These are phyloP conservation scores for Nebria ingens DNA, from an alignment of 1,140 invertebrate genomes.

Conservation along the genomic window DNA sequence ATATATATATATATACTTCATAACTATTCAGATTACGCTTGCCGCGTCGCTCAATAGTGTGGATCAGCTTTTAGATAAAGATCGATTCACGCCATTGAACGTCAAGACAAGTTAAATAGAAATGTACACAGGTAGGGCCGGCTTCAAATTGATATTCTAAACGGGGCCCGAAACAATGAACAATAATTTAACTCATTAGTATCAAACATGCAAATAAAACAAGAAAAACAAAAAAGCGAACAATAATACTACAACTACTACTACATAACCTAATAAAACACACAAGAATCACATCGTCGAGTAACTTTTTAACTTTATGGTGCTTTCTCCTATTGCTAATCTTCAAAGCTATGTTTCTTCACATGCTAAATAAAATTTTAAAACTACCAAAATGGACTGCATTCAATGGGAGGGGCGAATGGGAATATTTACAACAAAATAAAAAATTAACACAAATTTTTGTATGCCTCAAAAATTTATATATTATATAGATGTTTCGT, in stretches of 20 bases:
- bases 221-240: slow-evolving; percentile 3
- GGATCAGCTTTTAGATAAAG: too few species aligned
- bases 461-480: slow-evolving; percentile 32
- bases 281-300: slow-evolving; percentile 15
- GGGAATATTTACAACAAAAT: slow-evolving; percentile 23
- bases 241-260: not conserved
- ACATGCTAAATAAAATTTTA: too few species aligned
- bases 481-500: slow-evolving; percentile 27
- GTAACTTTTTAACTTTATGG: slow-evolving; percentile 26
- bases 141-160: not conserved
- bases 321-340: slow-evolving; percentile 35
- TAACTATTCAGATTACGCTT: too few species aligned
- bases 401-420: slow-evolving; percentile 30
- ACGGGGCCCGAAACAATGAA: slow-evolving; percentile 20
- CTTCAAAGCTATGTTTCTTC: slow-evolving; percentile 31
- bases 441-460: slow-evolving; percentile 29
- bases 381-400: slow-evolving; percentile 31
- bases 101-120: not conserved
- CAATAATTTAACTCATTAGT: slow-evolving; percentile 22
- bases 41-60: too few species aligned
- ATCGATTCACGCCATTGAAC: too few species aligned
- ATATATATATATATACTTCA: too few species aligned
- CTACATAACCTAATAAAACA: not conserved
- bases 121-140: not conserved
- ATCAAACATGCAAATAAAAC: slow-evolving; percentile 20